Percentiles rank a stretch among this genome's conserved stretches.
phyloP scores from a whole-genome alignment of 2,888 invertebrate genomes.

The Suillia variegata region DNA sequence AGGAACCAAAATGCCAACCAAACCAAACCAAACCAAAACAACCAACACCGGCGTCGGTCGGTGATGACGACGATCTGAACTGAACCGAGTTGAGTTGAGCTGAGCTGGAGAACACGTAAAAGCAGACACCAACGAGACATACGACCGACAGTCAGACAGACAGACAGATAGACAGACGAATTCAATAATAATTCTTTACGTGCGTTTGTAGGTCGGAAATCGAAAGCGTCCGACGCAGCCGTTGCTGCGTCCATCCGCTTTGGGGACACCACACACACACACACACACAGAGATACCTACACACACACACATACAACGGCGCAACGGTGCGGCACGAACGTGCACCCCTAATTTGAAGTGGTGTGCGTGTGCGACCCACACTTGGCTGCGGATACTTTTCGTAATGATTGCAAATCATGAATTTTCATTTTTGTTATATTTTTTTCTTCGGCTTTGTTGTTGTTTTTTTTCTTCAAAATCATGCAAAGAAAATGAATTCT shows the following conservation, averaged over 20 bases:
- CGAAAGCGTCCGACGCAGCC: conserved; percentile 26
- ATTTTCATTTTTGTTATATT: conserved; percentile 13
- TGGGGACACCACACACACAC: conserved; percentile 19
- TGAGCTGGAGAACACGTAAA: conserved; percentile 4
- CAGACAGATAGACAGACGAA: no score
- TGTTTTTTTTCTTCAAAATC: no score
- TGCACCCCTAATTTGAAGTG: conserved; percentile 24
- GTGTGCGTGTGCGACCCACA: conserved; percentile 22
- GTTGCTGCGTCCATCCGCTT: conserved; percentile 9
- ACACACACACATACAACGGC: conserved; percentile 14
- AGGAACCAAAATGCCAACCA: conserved; percentile 39
- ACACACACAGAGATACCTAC: no score
- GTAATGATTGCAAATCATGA: conserved; percentile 21
- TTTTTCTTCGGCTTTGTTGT: no score
- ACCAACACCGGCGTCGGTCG: conserved; percentile 7
- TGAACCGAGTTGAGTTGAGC: no score
- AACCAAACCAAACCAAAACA: conserved; percentile 4
- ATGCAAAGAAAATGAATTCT: conserved; percentile 24
- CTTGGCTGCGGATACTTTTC: not conserved
- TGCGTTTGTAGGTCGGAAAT: conserved; percentile 45
- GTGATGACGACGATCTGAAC: conserved; percentile 2
- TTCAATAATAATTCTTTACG: conserved; percentile 23
- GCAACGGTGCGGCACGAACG: conserved; percentile 23
- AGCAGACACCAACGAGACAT: conserved; percentile 38
- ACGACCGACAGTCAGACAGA: no score